Conservation (phyloP, 2,113 vertebrate genomes). For the Microcebus ravelobensis region DNA sequence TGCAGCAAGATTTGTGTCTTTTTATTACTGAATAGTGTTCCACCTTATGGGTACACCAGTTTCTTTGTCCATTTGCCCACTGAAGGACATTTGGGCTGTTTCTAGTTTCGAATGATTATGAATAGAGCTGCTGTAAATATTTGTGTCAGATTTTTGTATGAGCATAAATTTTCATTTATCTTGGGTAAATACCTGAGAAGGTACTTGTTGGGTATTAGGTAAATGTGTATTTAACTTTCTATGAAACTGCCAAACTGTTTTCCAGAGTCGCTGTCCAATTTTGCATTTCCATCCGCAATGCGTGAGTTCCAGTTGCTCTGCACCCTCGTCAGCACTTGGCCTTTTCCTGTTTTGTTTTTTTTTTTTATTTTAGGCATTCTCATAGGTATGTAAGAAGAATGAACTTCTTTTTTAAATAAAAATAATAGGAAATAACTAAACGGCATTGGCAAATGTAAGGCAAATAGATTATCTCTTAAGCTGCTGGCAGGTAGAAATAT, state of each 20-base stretch:
- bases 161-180: constrained; percentile 4
- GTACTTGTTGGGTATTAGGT: not conserved
- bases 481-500: not conserved
- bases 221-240: not conserved
- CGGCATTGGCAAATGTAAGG: not conserved
- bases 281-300: not conserved
- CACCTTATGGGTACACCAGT: not conserved
- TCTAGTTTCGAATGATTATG: not conserved
- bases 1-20: not conserved
- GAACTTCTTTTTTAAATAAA: not conserved
- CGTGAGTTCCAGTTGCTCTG: not conserved
- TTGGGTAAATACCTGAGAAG: not conserved
- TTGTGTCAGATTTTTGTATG: not conserved
- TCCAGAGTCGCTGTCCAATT: not conserved
- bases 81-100: not conserved
- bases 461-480: not conserved
- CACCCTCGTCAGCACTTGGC: not conserved
- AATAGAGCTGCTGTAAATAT: not conserved
- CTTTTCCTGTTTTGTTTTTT: not conserved
- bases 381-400: not conserved
- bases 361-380: constrained; percentile 9
- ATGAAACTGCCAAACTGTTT: not conserved
- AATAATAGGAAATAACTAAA: not conserved
- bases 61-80: not conserved
- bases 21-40: not conserved